Evolutionary conservation across 1,140 invertebrate genomes (phyloP), one percentile per base, ranked within the genome.

Genomic region (Lucilia sericata): DNA sequence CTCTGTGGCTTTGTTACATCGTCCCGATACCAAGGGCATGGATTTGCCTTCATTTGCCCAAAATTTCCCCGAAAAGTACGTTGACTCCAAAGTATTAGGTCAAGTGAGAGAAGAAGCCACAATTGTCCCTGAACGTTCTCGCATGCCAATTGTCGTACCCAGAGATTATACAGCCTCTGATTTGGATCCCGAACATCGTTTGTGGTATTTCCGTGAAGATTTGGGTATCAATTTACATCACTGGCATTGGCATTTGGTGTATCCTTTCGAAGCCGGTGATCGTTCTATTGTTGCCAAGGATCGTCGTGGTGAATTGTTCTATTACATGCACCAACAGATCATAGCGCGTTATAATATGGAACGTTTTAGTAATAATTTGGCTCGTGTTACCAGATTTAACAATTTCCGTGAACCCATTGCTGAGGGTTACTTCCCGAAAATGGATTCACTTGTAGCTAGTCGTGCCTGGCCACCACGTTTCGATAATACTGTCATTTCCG

Each of bases 221-320:
- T 91, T 94, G 84, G 95, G 95, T 85, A 92, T 96, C 87, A 96
- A 96, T 90, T 92, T 95, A 2, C 94, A 95, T 89, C 95, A 97
- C 87, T 97, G 96, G 96, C 96, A 97, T 91, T 96, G 94, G 96
- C 96, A 96, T 91, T 91, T 96, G 83, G 94, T 96, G 3, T 96
- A 96, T 87, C 95, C 96, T 0, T 94, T 94, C 87, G 93, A 94
- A 83, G 93, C 93, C 1, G 88, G 92, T 14, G 90, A 92, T 75
- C 91, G 91, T 21, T 95, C 89, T 65, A 92, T 95, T 75, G 94
- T 95, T 2, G 91, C 92, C 86, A 95, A 95, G 89, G 94, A 96
- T 90, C 90, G 95, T 36, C 92, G 95, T 21, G 95, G 95, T 2
- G 95, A 96, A 88, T 91, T 96, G 0, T 96, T 96, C 92, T 96